phyloP scores from a whole-genome alignment of 2,113 vertebrate species.

The Thryonomys swinderianus region DNA sequence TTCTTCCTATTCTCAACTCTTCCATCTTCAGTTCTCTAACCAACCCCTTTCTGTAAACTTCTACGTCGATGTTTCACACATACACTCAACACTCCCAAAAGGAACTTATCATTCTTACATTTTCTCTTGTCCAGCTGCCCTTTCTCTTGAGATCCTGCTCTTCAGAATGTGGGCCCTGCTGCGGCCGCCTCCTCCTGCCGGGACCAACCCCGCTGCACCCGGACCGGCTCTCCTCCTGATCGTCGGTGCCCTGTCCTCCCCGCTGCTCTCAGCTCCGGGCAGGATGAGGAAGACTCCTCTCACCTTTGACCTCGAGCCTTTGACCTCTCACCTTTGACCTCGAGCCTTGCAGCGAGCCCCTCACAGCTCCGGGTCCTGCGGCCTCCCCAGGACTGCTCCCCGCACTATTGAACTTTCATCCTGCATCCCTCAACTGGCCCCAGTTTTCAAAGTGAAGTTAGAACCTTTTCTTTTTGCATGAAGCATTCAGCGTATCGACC shows the following conservation, averaged over 20 bases:
- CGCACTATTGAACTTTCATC: neutral
- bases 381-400: neutral
- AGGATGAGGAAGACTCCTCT: neutral
- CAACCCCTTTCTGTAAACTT: neutral
- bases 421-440: neutral
- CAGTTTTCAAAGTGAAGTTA: neutral
- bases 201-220: neutral
- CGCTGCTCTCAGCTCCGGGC: neutral
- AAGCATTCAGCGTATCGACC: neutral
- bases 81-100: neutral
- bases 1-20: neutral
- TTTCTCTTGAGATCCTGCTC: neutral
- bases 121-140: too few relatives aligned
- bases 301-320: too few relatives aligned
- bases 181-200: neutral
- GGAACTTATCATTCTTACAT: neutral
- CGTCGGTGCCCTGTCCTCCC: neutral
- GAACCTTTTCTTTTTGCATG: neutral
- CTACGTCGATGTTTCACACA: neutral
- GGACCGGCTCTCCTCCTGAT: neutral
- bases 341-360: neutral
- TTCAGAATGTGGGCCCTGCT: neutral
- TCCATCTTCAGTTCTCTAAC: neutral
- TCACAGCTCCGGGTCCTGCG: neutral
- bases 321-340: too few relatives aligned